Base-by-base conservation (phyloP, 1,140 invertebrate genomes). In the Drosophila repleta region DNA sequence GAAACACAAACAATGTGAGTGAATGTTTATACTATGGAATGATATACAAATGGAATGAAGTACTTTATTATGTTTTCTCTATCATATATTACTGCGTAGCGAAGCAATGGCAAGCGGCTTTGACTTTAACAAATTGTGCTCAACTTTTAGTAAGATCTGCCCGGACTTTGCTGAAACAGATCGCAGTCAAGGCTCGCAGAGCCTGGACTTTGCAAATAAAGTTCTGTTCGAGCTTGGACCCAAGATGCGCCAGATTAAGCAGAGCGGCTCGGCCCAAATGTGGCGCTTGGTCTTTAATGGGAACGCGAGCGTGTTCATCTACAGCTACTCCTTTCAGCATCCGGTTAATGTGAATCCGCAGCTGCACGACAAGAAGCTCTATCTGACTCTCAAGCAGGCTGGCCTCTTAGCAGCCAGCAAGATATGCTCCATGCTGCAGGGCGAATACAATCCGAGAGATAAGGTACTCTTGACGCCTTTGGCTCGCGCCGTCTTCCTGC, bases 341-440 rank as follows among this genome's bases (percentile, higher is more conserved):
- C 77, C 63, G 10, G 62, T 81, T 26, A 78, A 64, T 26, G 63
- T 69, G 15, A 79, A 75, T 45, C 82, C 82, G 0, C 66, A 51
- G 0, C 7, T 85, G 1, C 43, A 39, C 3, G 66, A 76, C 2
- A 52, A 70, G 0, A 80, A 78, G 26, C 62, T 85, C 0, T 85
- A 80, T 48, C n/a, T 85, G 1, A 85, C 76, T 0, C 21, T 85
- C 2, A 80, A 85, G 24, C 81, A 80, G 52, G 81, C 81, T 1
- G 74, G 81, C 8, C 56, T 85, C 1, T 48, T 85, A 41, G 81
- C 81, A 0, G 74, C 24, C 17, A 57, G 17, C 18, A 68, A 64
- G 13, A 8, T 80, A 0, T 85, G 77, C 29, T 53, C 41, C 3
- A 1, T 51, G 13, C 0, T 80, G 41, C 74, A 76, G 1, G n/a